Evolutionary conservation across 2,888 invertebrate genomes (phyloP), one percentile per base, ranked within the genome.

Genomic region (Drosophila eohydei): DNA sequence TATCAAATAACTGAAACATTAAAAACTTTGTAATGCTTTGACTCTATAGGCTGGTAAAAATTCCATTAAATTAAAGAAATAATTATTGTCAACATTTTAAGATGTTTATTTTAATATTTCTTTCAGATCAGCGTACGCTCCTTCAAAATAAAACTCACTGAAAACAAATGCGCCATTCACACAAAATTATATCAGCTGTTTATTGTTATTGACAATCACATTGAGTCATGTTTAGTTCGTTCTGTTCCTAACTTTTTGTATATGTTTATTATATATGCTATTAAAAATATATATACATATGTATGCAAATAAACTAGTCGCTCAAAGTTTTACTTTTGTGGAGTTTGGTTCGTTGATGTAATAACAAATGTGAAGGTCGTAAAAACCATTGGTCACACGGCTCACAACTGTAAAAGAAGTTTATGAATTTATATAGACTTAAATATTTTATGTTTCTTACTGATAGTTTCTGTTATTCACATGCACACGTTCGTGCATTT

Each of bases 311-410:
- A 3, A 6, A 44, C 4, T 12, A 46, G 16, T 14, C 44, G 4
- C 6, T 38, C 6, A 11, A 11, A 0, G 26, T 40, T 71, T 65
- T 76, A 21, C 54, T 71, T 41, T 74, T 72, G 30, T 83, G 88
- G 9, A 82, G 41, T 34, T 85, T 80, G 2, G 72, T 73, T 0
- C 59, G 71, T 38, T 74, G 67, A 36, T 83, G 88, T 14, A 71
- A n/a, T 11, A 50, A 21, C 46, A 83, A 62, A 54, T 88, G 85
- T 1, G 78, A 60, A 3, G 74, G 70, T 8, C 83, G 77, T n/a
- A 77, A 8, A 69, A 88, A 83, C 82, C 74, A 74, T 26, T 79
- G 71, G 26, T 88, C 74, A 3, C 88, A 83, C 0, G 61, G 62
- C 26, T 82, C 83, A 51, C 83, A 83, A n/a, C 83, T 83, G 43